These are phyloP conservation scores for Tetrao urogallus DNA, from an alignment of 2,113 vertebrate genomes.

Conservation along the genomic window DNA sequence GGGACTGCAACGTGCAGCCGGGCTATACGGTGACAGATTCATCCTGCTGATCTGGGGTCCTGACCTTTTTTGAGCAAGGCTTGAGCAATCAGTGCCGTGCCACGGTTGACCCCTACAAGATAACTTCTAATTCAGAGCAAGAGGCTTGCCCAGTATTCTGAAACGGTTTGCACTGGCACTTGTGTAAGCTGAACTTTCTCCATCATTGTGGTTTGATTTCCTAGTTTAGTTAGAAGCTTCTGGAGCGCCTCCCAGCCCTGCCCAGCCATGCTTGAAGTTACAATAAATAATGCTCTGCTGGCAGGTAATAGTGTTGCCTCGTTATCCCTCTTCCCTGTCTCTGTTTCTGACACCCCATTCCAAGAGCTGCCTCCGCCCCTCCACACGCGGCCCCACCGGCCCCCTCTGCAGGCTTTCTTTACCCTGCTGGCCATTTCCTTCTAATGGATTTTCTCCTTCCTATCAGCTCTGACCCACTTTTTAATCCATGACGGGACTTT, in stretches of 20 bases:
- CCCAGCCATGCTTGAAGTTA: conserved; percentile 2
- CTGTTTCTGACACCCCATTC: background rate
- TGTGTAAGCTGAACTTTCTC: conserved; percentile 4
- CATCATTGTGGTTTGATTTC: conserved; percentile 18
- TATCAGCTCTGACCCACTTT: conserved; percentile 2
- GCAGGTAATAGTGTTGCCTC: conserved; percentile 12
- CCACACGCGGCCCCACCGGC: background rate
- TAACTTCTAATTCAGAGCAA: background rate
- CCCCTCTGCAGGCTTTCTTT: background rate
- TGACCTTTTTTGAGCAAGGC: background rate
- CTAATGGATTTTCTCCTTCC: background rate
- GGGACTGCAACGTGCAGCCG: background rate
- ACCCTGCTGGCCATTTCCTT: background rate
- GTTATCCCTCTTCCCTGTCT: conserved; percentile 1
- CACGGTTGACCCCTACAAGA: background rate
- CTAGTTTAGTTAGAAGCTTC: conserved; percentile 45
- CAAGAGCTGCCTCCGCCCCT: background rate
- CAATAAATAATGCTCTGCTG: background rate
- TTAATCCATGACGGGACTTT: background rate
- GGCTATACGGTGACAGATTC: fast-evolving
- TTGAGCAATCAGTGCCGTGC: background rate
- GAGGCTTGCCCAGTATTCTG: background rate
- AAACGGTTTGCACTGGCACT: background rate
- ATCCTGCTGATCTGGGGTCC: background rate
- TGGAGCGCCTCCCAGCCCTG: conserved; percentile 40